Evolutionary conservation across 2,113 vertebrate species (phyloP).

Genomic region (human): DNA sequence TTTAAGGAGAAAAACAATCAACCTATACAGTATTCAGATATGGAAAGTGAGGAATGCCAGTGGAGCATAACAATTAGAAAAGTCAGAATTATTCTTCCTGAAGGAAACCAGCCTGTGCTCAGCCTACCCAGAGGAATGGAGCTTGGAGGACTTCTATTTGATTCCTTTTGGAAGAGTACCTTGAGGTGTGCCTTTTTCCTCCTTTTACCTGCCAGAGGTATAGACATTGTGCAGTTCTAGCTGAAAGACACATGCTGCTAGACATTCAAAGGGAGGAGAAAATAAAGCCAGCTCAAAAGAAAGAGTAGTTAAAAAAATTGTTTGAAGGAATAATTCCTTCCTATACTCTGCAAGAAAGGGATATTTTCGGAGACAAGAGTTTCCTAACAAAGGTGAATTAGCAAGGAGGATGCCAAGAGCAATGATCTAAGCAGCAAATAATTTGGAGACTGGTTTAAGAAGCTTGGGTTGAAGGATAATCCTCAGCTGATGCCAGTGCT

Average conservation of each 20-base stretch:
- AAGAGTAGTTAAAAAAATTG: slow-evolving; percentile 55
- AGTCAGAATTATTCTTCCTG: slow-evolving; percentile 46
- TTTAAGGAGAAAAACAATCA: slow-evolving; percentile 51
- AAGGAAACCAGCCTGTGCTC: slow-evolving; percentile 20
- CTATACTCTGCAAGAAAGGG: slow-evolving; percentile 51
- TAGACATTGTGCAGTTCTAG: slow-evolving; percentile 48
- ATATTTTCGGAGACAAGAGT: slow-evolving; percentile 55
- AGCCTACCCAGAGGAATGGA: neutral
- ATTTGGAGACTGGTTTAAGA: slow-evolving; percentile 61
- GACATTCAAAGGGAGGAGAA: slow-evolving; percentile 56
- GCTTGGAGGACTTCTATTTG: slow-evolving; percentile 17
- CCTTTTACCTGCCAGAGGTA: slow-evolving; percentile 35
- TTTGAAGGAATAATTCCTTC: slow-evolving; percentile 53
- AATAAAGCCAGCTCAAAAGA: slow-evolving; percentile 44
- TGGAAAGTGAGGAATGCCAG: slow-evolving; percentile 8
- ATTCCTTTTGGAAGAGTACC: slow-evolving; percentile 49
- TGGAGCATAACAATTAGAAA: slow-evolving; percentile 41
- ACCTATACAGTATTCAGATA: neutral
- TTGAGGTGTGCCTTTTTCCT: slow-evolving; percentile 1
- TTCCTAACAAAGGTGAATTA: slow-evolving; percentile 76
- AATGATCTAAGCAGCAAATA: slow-evolving; percentile 70
- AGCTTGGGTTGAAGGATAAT: slow-evolving; percentile 46
- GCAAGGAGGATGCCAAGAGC: slow-evolving; percentile 57
- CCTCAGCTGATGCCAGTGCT: slow-evolving; percentile 54
- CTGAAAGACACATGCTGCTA: slow-evolving; percentile 26